Base-by-base conservation (phyloP, 2,888 invertebrate genomes). In the Drosophila robusta region DNA sequence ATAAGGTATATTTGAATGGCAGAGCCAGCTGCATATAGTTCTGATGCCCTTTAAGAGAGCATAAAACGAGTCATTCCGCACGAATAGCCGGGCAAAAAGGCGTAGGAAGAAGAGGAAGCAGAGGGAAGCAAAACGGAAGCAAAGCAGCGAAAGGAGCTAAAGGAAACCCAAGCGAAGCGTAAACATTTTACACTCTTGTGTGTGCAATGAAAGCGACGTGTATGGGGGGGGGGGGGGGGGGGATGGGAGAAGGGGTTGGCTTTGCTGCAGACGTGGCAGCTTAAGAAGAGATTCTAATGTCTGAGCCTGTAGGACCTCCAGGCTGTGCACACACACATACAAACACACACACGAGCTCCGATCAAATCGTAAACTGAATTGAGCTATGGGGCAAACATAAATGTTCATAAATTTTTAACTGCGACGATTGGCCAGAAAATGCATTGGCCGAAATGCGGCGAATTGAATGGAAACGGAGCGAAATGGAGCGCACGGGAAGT, bases 131-230 rank as follows among this genome's bases (percentile, higher is more conserved):
- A 46, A 61, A 49, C 22, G 58, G 54, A 57, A 32, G 45, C 41
- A 24, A 49, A 44, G 57, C 24, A 57, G 41, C 47, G 38, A 44
- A 57, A 46, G 65, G 42, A 66, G 49, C 56, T 46, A 63, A 73
- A 78, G 69, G 72, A 86, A 83, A 52, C 73, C 60, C 79, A 54
- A 72, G 76, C 75, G 83, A 86, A 83, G 87, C 83, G 83, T 83
- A 72, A 83, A 83, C 84, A 83, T 83, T 83, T 83, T 86, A 83
- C 87, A 86, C 87, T 85, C 72, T 85, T 85, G 70, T 73, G 81
- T 81, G 84, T 79, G 80, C 84, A 72, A 85, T 77, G 85, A 82
- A 82, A 75, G 69, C 82, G 78, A 85, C 69, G 86, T 9, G 11
- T 47, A 22, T 14, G 36, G 5, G 9, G 12, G 22, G 0, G 39